Evolutionary conservation across 2,888 invertebrate genomes (phyloP).

Genomic region (Erpobdella octoculata): DNA sequence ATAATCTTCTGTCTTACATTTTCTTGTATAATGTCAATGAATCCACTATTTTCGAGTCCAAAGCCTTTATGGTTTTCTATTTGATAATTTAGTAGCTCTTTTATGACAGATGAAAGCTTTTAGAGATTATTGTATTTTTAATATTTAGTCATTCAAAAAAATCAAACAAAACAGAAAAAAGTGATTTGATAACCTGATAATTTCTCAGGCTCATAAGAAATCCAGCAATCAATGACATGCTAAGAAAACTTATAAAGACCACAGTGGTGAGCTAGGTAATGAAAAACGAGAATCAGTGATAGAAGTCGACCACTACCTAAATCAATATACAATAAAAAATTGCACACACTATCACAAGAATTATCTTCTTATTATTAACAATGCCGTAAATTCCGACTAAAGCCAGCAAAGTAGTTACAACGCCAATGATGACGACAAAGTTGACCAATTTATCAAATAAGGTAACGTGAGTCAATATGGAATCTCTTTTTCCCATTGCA

Average conservation of each 20-base stretch:
- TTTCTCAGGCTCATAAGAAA: background rate
- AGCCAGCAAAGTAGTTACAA: background rate
- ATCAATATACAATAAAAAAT: background rate
- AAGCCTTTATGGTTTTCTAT: background rate
- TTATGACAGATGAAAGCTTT: background rate
- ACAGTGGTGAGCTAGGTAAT: background rate
- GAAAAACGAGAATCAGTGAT: too few relatives aligned
- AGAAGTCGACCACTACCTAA: too few relatives aligned
- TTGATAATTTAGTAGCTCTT: background rate
- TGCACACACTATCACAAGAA: background rate
- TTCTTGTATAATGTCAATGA: background rate
- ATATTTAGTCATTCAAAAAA: too few relatives aligned
- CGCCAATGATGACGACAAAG: background rate
- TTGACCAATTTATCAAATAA: background rate
- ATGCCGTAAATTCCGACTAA: conserved; percentile 2
- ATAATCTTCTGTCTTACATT: background rate
- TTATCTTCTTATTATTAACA: background rate
- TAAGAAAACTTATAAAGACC: background rate
- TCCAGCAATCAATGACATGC: background rate
- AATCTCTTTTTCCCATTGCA: too few relatives aligned
- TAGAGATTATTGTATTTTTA: too few relatives aligned
- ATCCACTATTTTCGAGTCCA: background rate
- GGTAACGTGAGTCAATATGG: background rate
- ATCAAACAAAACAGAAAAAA: too few relatives aligned
- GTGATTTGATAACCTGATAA: background rate